These are phyloP conservation scores for Chymomyza costata DNA, from an alignment of 1,140 invertebrate species.

Conservation along the genomic window DNA sequence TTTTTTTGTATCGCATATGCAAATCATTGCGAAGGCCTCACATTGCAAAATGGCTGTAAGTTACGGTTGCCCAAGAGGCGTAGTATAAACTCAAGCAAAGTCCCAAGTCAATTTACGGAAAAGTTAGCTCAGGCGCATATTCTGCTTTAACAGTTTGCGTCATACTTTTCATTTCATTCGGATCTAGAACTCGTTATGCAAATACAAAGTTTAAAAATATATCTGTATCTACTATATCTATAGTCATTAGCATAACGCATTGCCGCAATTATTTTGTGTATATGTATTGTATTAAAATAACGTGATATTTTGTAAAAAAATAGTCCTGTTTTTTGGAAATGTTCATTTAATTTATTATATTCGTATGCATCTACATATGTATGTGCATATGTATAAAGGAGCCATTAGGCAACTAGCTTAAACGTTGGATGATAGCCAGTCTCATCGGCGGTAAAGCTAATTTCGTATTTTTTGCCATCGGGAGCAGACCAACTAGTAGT, in stretches of 20 bases:
- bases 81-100: too few relatives aligned
- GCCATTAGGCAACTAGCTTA: constrained; percentile 76
- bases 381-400: too few relatives aligned
- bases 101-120: too few relatives aligned
- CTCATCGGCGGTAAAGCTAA: constrained; percentile 83
- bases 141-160: constrained; percentile 14
- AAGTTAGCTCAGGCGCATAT: constrained; percentile 4
- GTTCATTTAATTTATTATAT: background rate
- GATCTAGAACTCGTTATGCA: constrained; percentile 34
- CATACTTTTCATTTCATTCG: constrained; percentile 37
- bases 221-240: too few relatives aligned
- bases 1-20: too few relatives aligned
- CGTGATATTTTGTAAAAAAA: background rate
- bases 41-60: too few relatives aligned
- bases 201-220: constrained; percentile 10
- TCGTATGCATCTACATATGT: too few relatives aligned
- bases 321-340: background rate
- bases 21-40: constrained; percentile 33
- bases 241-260: constrained; percentile 10
- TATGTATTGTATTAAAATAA: background rate
- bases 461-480: constrained; percentile 80
- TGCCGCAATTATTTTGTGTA: too few relatives aligned
- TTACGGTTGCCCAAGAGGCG: too few relatives aligned
- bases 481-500: constrained; percentile 81
- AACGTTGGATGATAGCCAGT: constrained; percentile 83